Conservation (phyloP, 1,140 invertebrate genomes). For the Anadara kagoshimensis region DNA sequence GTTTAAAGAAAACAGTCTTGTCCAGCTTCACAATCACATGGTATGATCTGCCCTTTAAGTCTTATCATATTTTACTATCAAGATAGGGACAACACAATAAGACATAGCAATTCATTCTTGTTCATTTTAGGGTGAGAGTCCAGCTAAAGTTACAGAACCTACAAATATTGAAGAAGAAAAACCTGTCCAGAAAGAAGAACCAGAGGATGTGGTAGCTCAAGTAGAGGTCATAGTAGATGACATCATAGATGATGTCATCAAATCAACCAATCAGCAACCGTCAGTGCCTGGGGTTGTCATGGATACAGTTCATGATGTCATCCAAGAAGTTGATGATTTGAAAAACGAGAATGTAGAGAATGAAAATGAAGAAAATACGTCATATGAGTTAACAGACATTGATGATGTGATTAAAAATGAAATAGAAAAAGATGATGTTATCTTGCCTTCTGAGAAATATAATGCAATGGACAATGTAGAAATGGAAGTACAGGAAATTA, state of each 20-base stretch:
- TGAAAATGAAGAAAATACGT: slow-evolving; percentile 17
- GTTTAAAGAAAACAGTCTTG: too few species aligned
- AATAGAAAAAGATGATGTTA: slow-evolving; percentile 19
- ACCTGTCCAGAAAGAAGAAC: slow-evolving; percentile 18
- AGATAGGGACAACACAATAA: too few species aligned
- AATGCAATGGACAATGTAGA: slow-evolving; percentile 15
- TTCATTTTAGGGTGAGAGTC: slow-evolving; percentile 47
- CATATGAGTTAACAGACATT: background rate
- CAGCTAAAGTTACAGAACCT: slow-evolving; percentile 30
- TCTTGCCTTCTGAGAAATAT: slow-evolving; percentile 13
- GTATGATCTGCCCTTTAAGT: too few species aligned
- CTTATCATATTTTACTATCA: too few species aligned
- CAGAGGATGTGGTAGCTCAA: slow-evolving; percentile 15
- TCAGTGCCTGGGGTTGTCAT: slow-evolving; percentile 69
- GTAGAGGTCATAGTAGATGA: slow-evolving; percentile 61
- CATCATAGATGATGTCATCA: slow-evolving; percentile 67
- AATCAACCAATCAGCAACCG: slow-evolving; percentile 55
- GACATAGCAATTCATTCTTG: too few species aligned
- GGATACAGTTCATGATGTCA: slow-evolving; percentile 60
- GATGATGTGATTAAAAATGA: slow-evolving; percentile 3
- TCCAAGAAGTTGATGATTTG: slow-evolving; percentile 45
- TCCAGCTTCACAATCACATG: too few species aligned
- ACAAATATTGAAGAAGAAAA: slow-evolving; percentile 20
- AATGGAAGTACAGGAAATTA: slow-evolving; percentile 57
- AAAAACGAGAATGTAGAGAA: slow-evolving; percentile 20